Base-by-base conservation (phyloP, 2,888 invertebrate genomes). In the Cryptus viduatorius region DNA sequence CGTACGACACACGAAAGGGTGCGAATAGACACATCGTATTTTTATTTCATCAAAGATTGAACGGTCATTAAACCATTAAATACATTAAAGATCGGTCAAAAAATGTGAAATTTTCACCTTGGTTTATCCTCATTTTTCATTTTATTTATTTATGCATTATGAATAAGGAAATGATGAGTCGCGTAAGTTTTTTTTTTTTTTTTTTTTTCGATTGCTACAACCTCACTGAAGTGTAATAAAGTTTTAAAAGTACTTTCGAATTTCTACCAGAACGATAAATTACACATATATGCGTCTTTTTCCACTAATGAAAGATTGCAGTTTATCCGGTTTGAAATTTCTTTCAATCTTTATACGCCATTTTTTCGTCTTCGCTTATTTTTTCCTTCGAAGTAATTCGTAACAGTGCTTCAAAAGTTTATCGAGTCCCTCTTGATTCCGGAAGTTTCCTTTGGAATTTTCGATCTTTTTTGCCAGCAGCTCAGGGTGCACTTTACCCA, bases 391-490 rank as follows among this genome's bases (percentile, higher is more conserved):
- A 16, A 85, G 61, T 3, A 88, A 82, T 16, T 77, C 84, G 75
- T 89, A 86, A 75, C 91, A 89, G 73, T 89, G 87, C 16, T 88
- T 78, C 37, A 92, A 76, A 19, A 94, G 85, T 79, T 84, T 86
- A 7, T 93, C 90, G 44, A 94, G 4, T 94, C 95, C 77, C 53
- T 93, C 89, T 89, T 96, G 95, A 90, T 96, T 96, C 84, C 96
- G 94, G 86, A 96, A 95, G 68, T 96, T 94, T 71, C 94, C 93
- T 84, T 95, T 95, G 86, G 95, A 96, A 0, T 94, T 94, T 82
- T 95, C 94, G 29, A 96, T 94, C 93, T 96, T 96, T 87, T 95
- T 94, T 89, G 95, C 93, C 10, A 96, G 92, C 24, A 95, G 90
- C 69, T 93, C 92, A 0, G 95, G 95, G 88, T 96, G 95, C 42